A percentile compares a stretch with the other conserved stretches of the same genome.
These are phyloP conservation scores for Machimus atricapillus DNA, from an alignment of 2,888 invertebrate genomes.

Conservation along the genomic window DNA sequence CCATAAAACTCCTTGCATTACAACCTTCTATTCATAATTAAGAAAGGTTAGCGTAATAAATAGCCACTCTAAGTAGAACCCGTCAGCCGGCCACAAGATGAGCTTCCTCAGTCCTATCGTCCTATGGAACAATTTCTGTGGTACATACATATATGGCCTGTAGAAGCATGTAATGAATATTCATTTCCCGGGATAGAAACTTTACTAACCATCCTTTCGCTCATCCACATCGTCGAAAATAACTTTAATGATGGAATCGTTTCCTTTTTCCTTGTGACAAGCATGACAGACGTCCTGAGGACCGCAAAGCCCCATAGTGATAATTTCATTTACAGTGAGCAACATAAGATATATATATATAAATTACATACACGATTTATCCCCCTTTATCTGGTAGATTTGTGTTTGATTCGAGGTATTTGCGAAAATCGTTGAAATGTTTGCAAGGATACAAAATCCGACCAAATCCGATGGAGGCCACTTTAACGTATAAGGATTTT, in stretches of 20 bases:
- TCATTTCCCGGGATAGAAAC: not conserved
- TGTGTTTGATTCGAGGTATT: not conserved
- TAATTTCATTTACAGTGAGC: not conserved
- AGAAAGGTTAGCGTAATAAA: slow-evolving; percentile 6
- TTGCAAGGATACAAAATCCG: not conserved
- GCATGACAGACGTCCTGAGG: not conserved
- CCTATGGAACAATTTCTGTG: not conserved
- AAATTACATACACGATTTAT: not conserved
- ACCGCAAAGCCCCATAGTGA: not conserved
- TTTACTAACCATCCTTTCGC: not conserved
- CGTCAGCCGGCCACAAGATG: not conserved
- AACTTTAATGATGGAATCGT: not conserved
- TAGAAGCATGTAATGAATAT: not conserved
- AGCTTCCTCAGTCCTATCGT: not conserved
- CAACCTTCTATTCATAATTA: slow-evolving; percentile 24
- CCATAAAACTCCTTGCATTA: not conserved
- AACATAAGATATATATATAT: not conserved
- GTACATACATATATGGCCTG: not conserved
- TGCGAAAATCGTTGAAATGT: not conserved
- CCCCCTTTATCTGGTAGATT: not conserved
- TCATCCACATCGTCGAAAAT: not conserved
- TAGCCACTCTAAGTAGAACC: not conserved
- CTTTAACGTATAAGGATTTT: not conserved
- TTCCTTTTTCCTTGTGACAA: not conserved
- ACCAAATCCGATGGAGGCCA: not conserved